Conservation (phyloP, 1,140 invertebrate genomes). For the Luehdorfia chinensis region DNA sequence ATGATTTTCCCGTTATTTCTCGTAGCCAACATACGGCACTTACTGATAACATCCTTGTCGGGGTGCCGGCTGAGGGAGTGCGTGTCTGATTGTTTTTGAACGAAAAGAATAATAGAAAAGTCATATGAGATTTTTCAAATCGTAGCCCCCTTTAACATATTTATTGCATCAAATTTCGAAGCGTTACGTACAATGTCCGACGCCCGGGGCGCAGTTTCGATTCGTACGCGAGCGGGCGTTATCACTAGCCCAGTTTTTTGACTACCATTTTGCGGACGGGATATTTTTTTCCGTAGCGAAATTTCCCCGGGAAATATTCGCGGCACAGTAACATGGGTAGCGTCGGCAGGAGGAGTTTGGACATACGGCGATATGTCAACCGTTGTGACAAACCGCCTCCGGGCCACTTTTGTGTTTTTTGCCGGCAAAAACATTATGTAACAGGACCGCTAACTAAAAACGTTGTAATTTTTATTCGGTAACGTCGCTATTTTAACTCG, state of each 20-base stretch:
- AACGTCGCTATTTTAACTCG: slow-evolving; percentile 9
- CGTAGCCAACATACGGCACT: no score
- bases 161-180: slow-evolving; percentile 1
- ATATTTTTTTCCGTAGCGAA: slow-evolving; percentile 1
- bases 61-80: no score
- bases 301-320: slow-evolving; percentile 1
- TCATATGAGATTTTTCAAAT: not conserved
- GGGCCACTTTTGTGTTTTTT: slow-evolving; percentile 23
- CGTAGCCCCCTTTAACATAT: not conserved
- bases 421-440: slow-evolving; percentile 28
- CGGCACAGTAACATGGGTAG: no score
- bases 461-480: slow-evolving; percentile 11
- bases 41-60: no score
- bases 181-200: not conserved
- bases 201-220: no score
- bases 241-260: slow-evolving; percentile 10
- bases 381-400: slow-evolving; percentile 38
- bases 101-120: no score
- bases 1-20: no score
- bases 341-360: slow-evolving; percentile 16
- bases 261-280: slow-evolving; percentile 2
- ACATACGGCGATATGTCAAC: slow-evolving; percentile 46
- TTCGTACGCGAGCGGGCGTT: not conserved
- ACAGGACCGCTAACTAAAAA: slow-evolving; percentile 12
- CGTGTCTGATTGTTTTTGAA: no score